These are phyloP conservation scores for Cynoglossus semilaevis DNA, from an alignment of 2,113 vertebrate species.

Conservation along the genomic window DNA sequence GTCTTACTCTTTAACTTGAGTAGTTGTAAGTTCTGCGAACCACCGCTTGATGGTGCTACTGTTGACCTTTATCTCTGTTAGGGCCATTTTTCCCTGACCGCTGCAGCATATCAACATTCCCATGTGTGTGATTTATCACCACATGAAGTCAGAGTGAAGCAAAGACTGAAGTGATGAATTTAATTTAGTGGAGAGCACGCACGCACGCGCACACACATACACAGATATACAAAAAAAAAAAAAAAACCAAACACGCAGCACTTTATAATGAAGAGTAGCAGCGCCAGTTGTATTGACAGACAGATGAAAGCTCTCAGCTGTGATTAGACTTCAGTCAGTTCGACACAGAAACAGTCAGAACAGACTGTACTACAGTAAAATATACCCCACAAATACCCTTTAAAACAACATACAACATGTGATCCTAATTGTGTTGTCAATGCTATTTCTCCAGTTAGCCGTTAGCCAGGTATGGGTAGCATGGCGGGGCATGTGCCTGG, in stretches of 20 bases:
- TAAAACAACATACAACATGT: not conserved
- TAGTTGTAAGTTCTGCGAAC: not conserved
- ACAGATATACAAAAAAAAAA: too few species aligned
- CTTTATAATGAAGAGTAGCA: constrained; percentile 43
- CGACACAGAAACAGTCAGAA: constrained; percentile 7
- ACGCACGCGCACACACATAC: constrained; percentile 20
- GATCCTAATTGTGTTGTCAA: not conserved
- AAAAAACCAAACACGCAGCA: constrained; percentile 15
- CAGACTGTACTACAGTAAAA: not conserved
- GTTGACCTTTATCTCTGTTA: not conserved
- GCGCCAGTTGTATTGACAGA: constrained; percentile 52
- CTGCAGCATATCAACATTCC: constrained; percentile 15
- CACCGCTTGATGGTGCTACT: constrained; percentile 5
- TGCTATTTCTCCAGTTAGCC: not conserved
- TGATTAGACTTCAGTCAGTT: constrained; percentile 54
- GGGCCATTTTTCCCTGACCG: constrained; percentile 6
- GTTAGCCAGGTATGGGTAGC: too few species aligned
- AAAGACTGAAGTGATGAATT: constrained; percentile 39
- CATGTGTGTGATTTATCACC: constrained; percentile 44
- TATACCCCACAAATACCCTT: not conserved
- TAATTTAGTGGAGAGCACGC: constrained; percentile 66
- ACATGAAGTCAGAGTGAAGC: constrained; percentile 30
- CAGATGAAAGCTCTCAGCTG: constrained; percentile 65
- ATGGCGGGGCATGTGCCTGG: too few species aligned
- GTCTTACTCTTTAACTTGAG: not conserved